These are phyloP conservation scores for Paramuricea clavata DNA, from an alignment of 92 coral and sea anemone genomes.

Conservation along the genomic window DNA sequence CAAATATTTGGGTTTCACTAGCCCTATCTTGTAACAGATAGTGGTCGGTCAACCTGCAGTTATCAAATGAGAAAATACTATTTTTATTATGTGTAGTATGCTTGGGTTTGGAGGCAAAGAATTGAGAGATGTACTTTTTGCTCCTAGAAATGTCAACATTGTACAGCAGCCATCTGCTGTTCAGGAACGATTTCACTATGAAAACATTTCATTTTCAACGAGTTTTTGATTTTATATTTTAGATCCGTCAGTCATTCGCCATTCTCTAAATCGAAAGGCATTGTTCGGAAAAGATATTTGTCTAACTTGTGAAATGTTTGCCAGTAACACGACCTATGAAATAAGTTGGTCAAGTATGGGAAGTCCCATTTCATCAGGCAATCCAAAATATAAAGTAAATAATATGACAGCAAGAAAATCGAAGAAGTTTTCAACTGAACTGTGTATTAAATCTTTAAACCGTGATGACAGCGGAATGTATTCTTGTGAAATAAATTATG, in stretches of 20 bases:
- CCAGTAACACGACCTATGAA: constrained; percentile 15
- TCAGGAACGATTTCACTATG: no score
- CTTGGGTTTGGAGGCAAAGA: no score
- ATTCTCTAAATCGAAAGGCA: constrained; percentile 60
- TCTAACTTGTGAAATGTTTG: constrained; percentile 77
- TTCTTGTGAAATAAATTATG: constrained; percentile 19
- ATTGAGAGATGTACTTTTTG: no score
- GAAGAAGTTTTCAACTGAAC: constrained; percentile 20
- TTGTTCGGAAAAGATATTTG: constrained; percentile 52
- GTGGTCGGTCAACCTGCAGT: no score
- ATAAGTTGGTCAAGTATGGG: constrained; percentile 80
- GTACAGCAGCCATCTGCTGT: no score
- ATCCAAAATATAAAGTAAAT: not conserved
- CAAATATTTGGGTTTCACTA: no score
- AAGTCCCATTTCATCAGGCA: not conserved
- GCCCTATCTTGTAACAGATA: no score
- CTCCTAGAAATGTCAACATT: no score
- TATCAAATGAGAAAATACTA: no score
- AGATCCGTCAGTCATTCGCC: constrained; percentile 84
- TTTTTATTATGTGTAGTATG: no score
- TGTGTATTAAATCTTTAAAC: constrained; percentile 14
- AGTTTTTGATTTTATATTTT: not conserved
- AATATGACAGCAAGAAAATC: not conserved
- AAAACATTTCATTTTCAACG: no score
- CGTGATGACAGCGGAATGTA: not conserved